These are phyloP conservation scores for Campylomormyrus numenius DNA, from an alignment of 2,113 vertebrate species.

Conservation along the genomic window DNA sequence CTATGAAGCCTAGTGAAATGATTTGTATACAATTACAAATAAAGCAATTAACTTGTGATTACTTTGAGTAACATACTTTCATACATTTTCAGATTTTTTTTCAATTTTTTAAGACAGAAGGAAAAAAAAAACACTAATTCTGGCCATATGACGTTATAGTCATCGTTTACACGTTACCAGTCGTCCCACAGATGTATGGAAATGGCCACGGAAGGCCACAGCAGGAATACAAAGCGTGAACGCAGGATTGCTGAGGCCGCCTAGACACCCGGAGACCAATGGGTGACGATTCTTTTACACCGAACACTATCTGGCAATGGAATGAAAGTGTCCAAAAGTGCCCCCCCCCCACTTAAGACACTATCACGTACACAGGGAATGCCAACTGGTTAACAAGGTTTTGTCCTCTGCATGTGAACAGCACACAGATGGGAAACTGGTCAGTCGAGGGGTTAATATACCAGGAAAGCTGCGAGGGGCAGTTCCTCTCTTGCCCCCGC, in stretches of 20 bases:
- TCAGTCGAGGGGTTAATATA: not conserved
- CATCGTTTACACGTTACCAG: conserved; percentile 56
- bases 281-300: conserved; percentile 61
- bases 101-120: conserved; percentile 38
- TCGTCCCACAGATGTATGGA: conserved; percentile 34
- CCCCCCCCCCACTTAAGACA: conserved; percentile 86
- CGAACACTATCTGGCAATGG: conserved; percentile 85
- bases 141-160: conserved; percentile 71
- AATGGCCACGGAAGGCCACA: conserved; percentile 32
- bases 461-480: not conserved
- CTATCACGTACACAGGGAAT: conserved; percentile 87
- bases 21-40: conserved; percentile 72
- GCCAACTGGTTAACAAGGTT: conserved; percentile 70
- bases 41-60: conserved; percentile 54
- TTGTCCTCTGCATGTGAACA: conserved; percentile 60
- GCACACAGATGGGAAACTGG: not conserved
- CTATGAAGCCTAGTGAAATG: conserved; percentile 76
- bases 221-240: conserved; percentile 44
- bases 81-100: conserved; percentile 29
- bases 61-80: conserved; percentile 47
- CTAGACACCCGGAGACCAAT: conserved; percentile 67
- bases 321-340: conserved; percentile 61
- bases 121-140: conserved; percentile 45
- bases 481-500: not conserved
- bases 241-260: conserved; percentile 46